Evolutionary conservation across 1,140 invertebrate species (phyloP).

Genomic region (Nasonia vitripennis): DNA sequence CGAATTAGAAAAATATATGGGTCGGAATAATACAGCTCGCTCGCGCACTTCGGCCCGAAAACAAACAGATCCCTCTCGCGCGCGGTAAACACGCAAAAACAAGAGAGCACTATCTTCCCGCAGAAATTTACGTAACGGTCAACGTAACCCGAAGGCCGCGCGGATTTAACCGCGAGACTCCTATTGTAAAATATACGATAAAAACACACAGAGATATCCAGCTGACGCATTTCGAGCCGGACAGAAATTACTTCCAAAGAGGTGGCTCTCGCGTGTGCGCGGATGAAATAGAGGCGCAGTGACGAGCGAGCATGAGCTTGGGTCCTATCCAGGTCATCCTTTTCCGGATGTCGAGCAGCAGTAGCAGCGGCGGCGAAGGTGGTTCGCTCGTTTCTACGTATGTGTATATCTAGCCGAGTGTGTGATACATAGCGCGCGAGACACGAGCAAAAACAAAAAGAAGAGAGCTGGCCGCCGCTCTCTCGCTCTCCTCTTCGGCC

Average conservation of each 20-base stretch:
- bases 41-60: neutral
- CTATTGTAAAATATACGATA: neutral
- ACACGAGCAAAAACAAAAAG: conserved; percentile 50
- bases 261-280: conserved; percentile 14
- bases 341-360: conserved; percentile 58
- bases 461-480: conserved; percentile 13
- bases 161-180: too few species aligned
- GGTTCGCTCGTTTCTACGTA: neutral
- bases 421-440: neutral
- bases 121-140: neutral
- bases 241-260: conserved; percentile 48
- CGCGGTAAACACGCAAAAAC: neutral
- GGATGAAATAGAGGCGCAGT: conserved; percentile 39
- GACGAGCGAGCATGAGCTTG: conserved; percentile 58
- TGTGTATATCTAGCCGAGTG: neutral
- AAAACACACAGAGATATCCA: conserved; percentile 7
- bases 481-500: neutral
- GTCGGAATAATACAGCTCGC: too few species aligned
- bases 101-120: neutral
- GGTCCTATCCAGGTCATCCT: conserved; percentile 71
- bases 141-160: neutral
- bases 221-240: conserved; percentile 22
- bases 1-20: too few species aligned
- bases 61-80: neutral
- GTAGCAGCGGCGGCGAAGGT: conserved; percentile 23